phyloP scores from a whole-genome alignment of 2,888 invertebrate species.

The Melipona beecheii region DNA sequence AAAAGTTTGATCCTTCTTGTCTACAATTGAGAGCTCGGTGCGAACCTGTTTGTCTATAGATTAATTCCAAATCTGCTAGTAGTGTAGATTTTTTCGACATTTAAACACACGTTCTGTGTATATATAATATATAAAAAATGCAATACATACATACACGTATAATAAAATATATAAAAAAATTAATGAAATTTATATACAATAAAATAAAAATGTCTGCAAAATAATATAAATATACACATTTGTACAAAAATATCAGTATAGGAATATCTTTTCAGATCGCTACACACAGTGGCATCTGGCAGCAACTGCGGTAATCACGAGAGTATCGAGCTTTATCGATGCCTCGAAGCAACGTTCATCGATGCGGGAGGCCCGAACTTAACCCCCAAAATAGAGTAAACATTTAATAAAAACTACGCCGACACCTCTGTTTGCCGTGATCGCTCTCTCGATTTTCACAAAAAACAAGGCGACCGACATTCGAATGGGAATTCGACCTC shows the following conservation, averaged over 20 bases:
- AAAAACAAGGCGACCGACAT: background rate
- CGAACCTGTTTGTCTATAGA: no score
- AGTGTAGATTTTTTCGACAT: no score
- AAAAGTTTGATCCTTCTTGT: background rate
- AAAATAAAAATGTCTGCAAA: background rate
- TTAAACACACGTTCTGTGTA: no score
- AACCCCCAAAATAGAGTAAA: constrained; percentile 71
- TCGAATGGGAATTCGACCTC: background rate
- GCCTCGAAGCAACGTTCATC: constrained; percentile 34
- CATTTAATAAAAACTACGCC: constrained; percentile 47
- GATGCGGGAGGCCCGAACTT: constrained; percentile 69
- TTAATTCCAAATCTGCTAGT: no score
- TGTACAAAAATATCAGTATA: no score
- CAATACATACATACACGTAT: no score
- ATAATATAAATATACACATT: background rate
- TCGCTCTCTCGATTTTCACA: background rate
- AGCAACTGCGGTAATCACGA: constrained; percentile 31
- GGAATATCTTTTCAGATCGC: background rate
- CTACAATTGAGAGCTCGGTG: background rate
- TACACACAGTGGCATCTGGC: constrained; percentile 64
- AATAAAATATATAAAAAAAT: background rate
- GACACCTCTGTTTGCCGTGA: background rate
- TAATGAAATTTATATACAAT: background rate
- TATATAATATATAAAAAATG: no score
- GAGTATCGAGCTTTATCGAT: constrained; percentile 63